Evolutionary conservation across 2,888 invertebrate species (phyloP), one percentile per base, ranked within the genome.

Genomic region (Pasiphila rectangulata): DNA sequence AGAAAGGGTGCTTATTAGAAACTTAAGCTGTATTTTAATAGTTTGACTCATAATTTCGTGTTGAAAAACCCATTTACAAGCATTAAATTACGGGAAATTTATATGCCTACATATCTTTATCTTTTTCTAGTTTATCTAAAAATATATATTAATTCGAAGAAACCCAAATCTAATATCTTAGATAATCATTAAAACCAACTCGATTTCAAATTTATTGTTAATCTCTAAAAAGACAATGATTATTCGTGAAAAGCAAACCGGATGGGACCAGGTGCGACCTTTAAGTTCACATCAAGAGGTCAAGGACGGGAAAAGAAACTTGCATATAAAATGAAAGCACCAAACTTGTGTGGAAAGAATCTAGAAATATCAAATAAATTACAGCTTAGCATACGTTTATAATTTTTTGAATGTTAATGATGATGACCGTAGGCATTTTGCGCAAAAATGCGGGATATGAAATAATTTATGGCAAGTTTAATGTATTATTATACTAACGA

Each of bases 301-400:
- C 69, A 69, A 69, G 69, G 69, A 55, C 69, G 56, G 25, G 45
- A 56, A 59, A 50, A 59, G 56, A 55, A 59, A 63, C 64, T 63
- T 50, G 48, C 63, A 69, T 64, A 59, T 54, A 34, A 50, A 48
- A 44, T 43, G 17, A 23, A 43, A 38, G 32, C 30, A 19, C 35
- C 10, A 44, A 42, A 45, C 36, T 21, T 19, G 36, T 37, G 34
- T 37, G 7, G 12, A 23, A 39, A 34, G 42, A 32, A 49, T 41
- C 49, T 44, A 45, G 44, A 49, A 49, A 41, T 42, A 44, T 49
- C n/a, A 29, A 29, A 45, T 49, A 49, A 45, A 49, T 45, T 40
- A 3, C n/a, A 45, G 49, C 44, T 49, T 45, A 49, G 20, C 40
- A 49, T 49, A 36, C 29, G 32, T 41, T 38, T 48, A 43, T 29